Base-by-base conservation (phyloP, 2,888 invertebrate species). In the Oscheius sp. region DNA sequence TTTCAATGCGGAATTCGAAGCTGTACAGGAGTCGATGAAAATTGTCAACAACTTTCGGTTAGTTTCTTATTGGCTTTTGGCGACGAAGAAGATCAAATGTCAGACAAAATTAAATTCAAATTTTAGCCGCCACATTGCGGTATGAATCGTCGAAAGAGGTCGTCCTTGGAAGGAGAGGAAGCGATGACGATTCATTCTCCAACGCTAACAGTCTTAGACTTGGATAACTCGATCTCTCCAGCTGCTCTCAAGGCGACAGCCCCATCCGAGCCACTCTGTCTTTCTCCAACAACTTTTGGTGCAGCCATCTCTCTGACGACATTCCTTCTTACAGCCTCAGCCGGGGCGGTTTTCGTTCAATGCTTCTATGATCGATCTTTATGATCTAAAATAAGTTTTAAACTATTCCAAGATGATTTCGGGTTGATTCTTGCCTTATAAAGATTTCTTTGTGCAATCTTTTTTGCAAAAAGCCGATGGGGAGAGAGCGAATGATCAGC, bases 141-240 rank as follows among this genome's bases (percentile, higher is more conserved):
- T 50, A 12, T 37, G n/a, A n/a, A 8, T 17, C 31, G 61, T 10
- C 39, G 33, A 31, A 67, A 66, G 29, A 23, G 63, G 15, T 39
- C 55, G 2, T 17, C 53, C n/a, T 1, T 12, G 20, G 23, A 12
- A 4, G 48, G 34, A 17, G 27, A 45, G 23, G 45, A 50, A 25
- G 69, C 72, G 46, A 69, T 72, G 72, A 75, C 73, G 10, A 66
- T 85, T 3, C 82, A 84, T 67, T 73, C 84, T n/a, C 80, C 74
- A n/a, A 58, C 75, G 20, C 69, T 85, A 23, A 84, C 82, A 12
- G 84, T 85, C n/a, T 74, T 84, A 27, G 85, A 85, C 55, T 53
- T 80, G 15, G 81, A 76, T 57, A 39, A 15, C 2, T 10, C 42
- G 12, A 23, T n/a, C 10, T 5, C 31, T 27, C 39, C 27, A 20